Evolutionary conservation across 2,113 vertebrate species (phyloP), one percentile per base, ranked within the genome.

Genomic region (Polyodon spathula): DNA sequence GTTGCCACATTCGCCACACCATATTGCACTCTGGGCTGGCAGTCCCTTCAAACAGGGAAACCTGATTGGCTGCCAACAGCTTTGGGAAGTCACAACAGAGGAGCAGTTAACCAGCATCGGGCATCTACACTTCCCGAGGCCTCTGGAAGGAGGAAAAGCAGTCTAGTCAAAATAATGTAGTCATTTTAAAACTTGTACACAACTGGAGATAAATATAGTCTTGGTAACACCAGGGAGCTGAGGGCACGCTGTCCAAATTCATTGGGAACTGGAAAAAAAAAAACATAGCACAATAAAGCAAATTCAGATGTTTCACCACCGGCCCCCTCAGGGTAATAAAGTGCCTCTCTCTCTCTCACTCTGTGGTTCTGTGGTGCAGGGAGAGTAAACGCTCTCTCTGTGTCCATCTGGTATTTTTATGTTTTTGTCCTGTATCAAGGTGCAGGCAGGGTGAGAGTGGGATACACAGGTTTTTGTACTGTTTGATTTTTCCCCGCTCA

Each of bases 161-260:
- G 85, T 88, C 81, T 85, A 85, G 84, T 84, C 76, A 87, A 86
- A 87, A 87, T 85, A 86, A 86, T 85, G 74, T 74, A 85, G 84
- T 86, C 78, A 86, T 84, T 89, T 86, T 78, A 78, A 73, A 71
- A 74, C 71, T 74, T 79, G 70, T 72, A 61, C 78, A 76, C 68
- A 70, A 78, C 66, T 57, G 63, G 55, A 58, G 77, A 78, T 76
- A 84, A 75, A 85, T 85, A 81, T 86, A 88, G 84, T 27, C 27
- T 27, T 27, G 27, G 27, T 70, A 79, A 67, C 75, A 67, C 72
- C 70, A 66, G 6, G 72, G 72, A 64, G 76, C 68, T 73, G 72
- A 73, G 71, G 75, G 68, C 44, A 10, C 14, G 8, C 14, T 8
- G 44, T 69, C 64, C 68, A 72, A 64, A 60, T 44, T 65, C 66